phyloP scores from a whole-genome alignment of 2,113 vertebrate species.

The Anguilla japonica region DNA sequence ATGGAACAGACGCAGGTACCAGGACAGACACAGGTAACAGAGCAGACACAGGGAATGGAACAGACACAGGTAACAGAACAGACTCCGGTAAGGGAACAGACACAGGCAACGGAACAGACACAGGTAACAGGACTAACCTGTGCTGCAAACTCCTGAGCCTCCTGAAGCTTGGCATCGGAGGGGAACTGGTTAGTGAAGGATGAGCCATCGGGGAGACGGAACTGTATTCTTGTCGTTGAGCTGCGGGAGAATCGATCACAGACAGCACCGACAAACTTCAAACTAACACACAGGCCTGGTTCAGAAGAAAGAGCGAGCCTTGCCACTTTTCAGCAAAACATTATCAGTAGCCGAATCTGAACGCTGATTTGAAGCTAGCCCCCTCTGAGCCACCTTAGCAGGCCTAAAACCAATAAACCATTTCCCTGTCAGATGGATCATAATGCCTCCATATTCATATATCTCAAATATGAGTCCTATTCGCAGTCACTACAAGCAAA shows the following conservation, averaged over 20 bases:
- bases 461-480: neutral
- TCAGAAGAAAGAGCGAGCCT: neutral
- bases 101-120: too few relatives aligned
- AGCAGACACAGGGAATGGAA: too few relatives aligned
- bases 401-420: neutral
- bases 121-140: slow-evolving; percentile 68
- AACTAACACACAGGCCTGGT: neutral
- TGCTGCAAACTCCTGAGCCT: slow-evolving; percentile 82
- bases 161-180: slow-evolving; percentile 82
- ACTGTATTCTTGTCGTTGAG: slow-evolving; percentile 88
- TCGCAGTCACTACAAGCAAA: too few relatives aligned
- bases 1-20: too few relatives aligned
- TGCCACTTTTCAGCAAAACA: neutral
- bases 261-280: neutral
- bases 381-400: neutral
- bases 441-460: neutral
- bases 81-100: too few relatives aligned
- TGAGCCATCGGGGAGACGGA: slow-evolving; percentile 93
- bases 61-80: too few relatives aligned
- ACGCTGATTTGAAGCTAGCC: neutral
- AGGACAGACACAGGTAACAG: too few relatives aligned
- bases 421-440: neutral
- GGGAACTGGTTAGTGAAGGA: slow-evolving; percentile 93
- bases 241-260: slow-evolving; percentile 55
- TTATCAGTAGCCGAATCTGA: neutral